Percentiles rank a stretch among this genome's conserved stretches.
These are phyloP conservation scores for Siphamia tubifer DNA, from an alignment of 2,113 vertebrate genomes.

Conservation along the genomic window DNA sequence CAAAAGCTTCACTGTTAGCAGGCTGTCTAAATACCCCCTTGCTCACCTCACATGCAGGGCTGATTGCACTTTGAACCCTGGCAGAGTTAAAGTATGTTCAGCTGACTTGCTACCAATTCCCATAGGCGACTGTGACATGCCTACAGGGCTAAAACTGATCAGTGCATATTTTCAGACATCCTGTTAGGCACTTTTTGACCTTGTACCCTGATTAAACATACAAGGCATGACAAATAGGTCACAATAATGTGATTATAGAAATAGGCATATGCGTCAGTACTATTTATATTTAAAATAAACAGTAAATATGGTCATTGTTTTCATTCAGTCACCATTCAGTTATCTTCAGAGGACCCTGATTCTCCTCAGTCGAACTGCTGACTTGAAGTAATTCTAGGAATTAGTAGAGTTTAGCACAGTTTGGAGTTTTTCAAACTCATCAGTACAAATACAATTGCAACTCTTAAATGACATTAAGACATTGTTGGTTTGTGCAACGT, in stretches of 20 bases:
- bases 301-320: background rate
- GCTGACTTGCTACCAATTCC: constrained; percentile 39
- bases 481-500: background rate
- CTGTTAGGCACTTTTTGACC: background rate
- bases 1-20: constrained; percentile 47
- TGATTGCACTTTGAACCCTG: constrained; percentile 25
- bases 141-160: constrained; percentile 13
- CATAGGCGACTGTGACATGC: background rate
- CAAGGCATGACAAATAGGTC: constrained; percentile 24
- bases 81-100: constrained; percentile 26
- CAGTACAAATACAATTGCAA: no score
- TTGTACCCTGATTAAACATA: background rate
- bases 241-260: constrained; percentile 12
- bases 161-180: constrained; percentile 1
- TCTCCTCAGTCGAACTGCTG: background rate
- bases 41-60: constrained; percentile 28
- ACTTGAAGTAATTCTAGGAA: background rate
- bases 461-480: background rate
- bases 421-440: no score
- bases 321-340: background rate
- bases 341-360: background rate
- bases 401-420: no score
- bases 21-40: background rate
- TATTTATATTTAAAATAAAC: background rate
- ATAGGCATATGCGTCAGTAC: background rate